A percentile compares a stretch with the other conserved stretches of the same genome.
These are phyloP conservation scores for Eulemur macaco DNA, from an alignment of 2,113 vertebrate species.

Conservation along the genomic window DNA sequence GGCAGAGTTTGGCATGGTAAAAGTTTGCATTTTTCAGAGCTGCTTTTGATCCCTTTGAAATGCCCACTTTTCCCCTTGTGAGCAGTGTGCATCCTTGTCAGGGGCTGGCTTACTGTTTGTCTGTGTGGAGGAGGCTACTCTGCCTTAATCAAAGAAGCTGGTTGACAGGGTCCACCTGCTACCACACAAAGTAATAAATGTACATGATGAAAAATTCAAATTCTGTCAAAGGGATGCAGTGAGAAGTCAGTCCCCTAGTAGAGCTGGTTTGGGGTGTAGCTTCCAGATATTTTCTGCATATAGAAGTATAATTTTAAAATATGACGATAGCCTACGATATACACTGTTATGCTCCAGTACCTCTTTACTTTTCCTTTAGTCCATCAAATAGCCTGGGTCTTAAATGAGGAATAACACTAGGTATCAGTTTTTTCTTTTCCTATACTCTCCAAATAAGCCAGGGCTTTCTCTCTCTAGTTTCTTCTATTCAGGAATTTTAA, in stretches of 20 bases:
- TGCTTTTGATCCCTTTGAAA: neutral
- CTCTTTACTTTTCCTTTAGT: neutral
- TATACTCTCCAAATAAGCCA: neutral
- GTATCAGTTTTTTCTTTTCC: neutral
- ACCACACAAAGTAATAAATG: neutral
- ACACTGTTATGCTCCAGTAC: fast-evolving
- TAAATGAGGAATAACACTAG: neutral
- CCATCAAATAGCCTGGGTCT: neutral
- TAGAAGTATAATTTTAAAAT: neutral
- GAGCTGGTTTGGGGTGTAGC: neutral
- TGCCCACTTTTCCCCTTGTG: neutral
- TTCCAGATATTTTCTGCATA: neutral
- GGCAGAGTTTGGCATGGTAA: neutral
- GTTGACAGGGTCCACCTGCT: neutral
- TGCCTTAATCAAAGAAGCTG: neutral
- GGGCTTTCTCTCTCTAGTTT: neutral
- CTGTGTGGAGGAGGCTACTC: neutral
- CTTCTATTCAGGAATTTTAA: neutral
- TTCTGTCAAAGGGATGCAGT: neutral
- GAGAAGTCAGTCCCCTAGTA: neutral
- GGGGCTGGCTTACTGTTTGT: neutral
- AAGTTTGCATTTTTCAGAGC: neutral
- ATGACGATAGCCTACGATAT: fast-evolving
- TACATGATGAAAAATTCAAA: neutral
- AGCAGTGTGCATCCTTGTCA: neutral